Base-by-base conservation (phyloP, 2,797 vertebrate genomes). In the Botia almorhae region DNA sequence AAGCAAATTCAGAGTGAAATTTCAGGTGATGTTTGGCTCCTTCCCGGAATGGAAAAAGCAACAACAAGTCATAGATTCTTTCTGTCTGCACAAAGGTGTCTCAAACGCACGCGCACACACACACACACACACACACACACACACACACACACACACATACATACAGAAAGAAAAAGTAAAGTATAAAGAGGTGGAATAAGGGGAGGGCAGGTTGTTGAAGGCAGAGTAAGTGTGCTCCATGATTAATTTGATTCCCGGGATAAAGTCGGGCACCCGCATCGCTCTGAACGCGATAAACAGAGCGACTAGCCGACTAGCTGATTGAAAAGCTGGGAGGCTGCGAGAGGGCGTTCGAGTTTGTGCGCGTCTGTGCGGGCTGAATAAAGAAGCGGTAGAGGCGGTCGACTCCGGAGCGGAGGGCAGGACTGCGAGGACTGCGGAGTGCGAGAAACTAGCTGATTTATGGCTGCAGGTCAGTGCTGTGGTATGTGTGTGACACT, bases 251-350 rank as follows among this genome's bases (percentile, higher is more conserved):
- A 86, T 85, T 85, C 82, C 78, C 87, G 16, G 76, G 81, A 85
- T 81, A 88, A 81, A 85, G 85, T 85, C 82, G 82, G 73, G 68
- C 81, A 83, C 85, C 86, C 85, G 85, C 81, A 46, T 63, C 16
- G 78, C 80, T 85, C 85, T 74, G 83, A 87, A 91, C 85, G 86
- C 81, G 83, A 89, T 90, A 89, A 91, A 90, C 88, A 74, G 78
- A 88, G 83, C 75, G 1, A 83, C 26, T 71, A 83, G 68, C 81
- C 81, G 21, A 83, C 85, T 85, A 6, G 7, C 87, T 91, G 91
- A 93, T 83, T 91, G 91, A 92, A 91, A 90, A 86, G 87, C 85
- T 86, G 90, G 88, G 89, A 88, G 89, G 88, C 87, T 88, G 90
- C 85, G 82, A 83, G 84, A 67, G 53, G 69, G 51, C 60, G 61